These are phyloP conservation scores for Chironomus tepperi DNA, from an alignment of 1,140 invertebrate species.

Conservation along the genomic window DNA sequence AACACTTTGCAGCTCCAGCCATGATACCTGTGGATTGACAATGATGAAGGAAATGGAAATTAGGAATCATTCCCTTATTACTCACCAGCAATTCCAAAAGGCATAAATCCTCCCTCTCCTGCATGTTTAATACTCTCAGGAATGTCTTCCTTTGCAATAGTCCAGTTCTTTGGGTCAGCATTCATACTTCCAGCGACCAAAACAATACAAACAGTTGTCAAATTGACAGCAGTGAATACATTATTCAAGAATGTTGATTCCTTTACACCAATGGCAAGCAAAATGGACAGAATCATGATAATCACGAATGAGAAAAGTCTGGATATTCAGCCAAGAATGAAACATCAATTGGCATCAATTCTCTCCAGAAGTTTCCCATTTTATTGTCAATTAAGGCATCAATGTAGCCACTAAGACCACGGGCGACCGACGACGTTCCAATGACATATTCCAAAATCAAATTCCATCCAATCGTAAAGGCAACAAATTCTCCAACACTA, in stretches of 20 bases:
- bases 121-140: slow-evolving; percentile 42
- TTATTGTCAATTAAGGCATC: slow-evolving; percentile 67
- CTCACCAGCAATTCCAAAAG: slow-evolving; percentile 59
- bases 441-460: slow-evolving; percentile 84
- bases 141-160: slow-evolving; percentile 47
- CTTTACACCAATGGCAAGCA: slow-evolving; percentile 75
- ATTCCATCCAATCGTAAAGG: slow-evolving; percentile 80
- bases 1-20: slow-evolving; percentile 81
- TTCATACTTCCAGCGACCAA: slow-evolving; percentile 74
- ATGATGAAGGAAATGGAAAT: too few species aligned
- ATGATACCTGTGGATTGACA: slow-evolving; percentile 47
- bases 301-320: slow-evolving; percentile 70
- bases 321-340: slow-evolving; percentile 69
- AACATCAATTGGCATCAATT: slow-evolving; percentile 60
- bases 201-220: slow-evolving; percentile 74
- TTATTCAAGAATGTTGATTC: slow-evolving; percentile 87
- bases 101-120: slow-evolving; percentile 71
- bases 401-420: slow-evolving; percentile 82
- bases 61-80: too few species aligned
- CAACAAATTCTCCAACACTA: slow-evolving; percentile 73
- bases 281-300: slow-evolving; percentile 53
- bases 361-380: slow-evolving; percentile 59
- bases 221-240: slow-evolving; percentile 78
- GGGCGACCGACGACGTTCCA: slow-evolving; percentile 82
- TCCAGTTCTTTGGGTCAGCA: slow-evolving; percentile 59